Conservation (phyloP, 1,140 invertebrate species). For the Ceratitis capitata region DNA sequence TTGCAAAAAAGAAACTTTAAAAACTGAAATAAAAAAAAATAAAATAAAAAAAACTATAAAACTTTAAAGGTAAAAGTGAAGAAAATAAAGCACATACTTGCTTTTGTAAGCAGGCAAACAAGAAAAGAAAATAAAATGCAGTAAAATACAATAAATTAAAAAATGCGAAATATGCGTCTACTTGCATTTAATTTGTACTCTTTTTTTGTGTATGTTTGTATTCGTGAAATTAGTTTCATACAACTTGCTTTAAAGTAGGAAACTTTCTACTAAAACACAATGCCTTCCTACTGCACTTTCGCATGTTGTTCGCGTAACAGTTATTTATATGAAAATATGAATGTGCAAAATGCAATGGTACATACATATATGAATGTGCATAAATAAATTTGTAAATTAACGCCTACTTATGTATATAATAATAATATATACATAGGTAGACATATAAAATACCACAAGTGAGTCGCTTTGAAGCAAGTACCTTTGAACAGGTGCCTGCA, state of each 20-base stretch:
- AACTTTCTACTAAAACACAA: slow-evolving; percentile 4
- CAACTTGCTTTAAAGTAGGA: no score
- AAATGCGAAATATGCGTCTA: slow-evolving; percentile 8
- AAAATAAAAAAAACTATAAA: background rate
- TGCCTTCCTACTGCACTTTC: slow-evolving; percentile 21
- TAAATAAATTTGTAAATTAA: no score
- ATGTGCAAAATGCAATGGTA: background rate
- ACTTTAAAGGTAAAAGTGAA: slow-evolving; percentile 2
- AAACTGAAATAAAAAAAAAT: no score
- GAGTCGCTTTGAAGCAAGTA: background rate
- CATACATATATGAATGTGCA: background rate
- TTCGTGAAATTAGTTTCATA: no score
- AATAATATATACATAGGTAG: background rate
- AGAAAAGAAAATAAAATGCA: background rate
- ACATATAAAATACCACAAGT: background rate
- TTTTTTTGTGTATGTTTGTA: background rate
- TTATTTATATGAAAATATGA: no score
- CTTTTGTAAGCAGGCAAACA: background rate
- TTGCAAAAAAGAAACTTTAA: no score
- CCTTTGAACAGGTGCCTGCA: no score
- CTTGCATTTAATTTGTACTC: background rate
- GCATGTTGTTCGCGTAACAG: background rate
- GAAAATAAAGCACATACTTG: background rate
- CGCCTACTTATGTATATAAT: background rate
- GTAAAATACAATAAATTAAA: no score